Base-by-base conservation (phyloP, 2,113 vertebrate species). In the Chaenogobius annularis region DNA sequence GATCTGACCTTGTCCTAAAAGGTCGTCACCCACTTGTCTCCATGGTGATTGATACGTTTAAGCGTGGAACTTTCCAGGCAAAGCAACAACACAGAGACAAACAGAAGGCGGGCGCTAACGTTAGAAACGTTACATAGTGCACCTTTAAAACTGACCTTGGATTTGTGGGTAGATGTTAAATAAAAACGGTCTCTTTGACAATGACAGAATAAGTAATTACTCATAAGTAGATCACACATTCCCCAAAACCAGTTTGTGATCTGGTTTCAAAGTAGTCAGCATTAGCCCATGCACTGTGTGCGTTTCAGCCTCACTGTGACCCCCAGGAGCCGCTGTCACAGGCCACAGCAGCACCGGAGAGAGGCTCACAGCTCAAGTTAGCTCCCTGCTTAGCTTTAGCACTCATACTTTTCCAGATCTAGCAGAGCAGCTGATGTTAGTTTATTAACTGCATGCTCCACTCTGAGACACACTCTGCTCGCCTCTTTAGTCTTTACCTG, bases 401-500 rank as follows among this genome's bases (percentile, higher is more conserved):
- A 23, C 50, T 48, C 5, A 65, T 23, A 54, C 22, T 79, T 50
- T 75, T 7, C 11, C 1, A 19, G 48, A 10, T 63, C 46, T 69
- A 63, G 43, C 40, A 52, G 44, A 47, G 7, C 74, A 66, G 12
- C 50, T 31, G 63, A 43, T 46, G n/a, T 20, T 17, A 40, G 48
- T 37, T 12, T 0, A 5, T 14, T 26, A 23, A 0, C 37, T 50
- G 0, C 13, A 69, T 17, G 10, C n/a, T 3, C 47, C 10, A 9
- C 3, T 62, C 0, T 44, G 1, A 10, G 62, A 3, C 43, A 65
- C 50, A n/a, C 0, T 0, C 8, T 20, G 14, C 48, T 52, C 37
- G 9, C 19, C 20, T 22, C 37, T 40, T 40, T 40, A 40, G 0
- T n/a, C 15, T 44, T 86, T 89, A 87, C 88, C 85, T 85, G 80